Conservation (phyloP, 2,113 vertebrate genomes). For the Chauna torquata region DNA sequence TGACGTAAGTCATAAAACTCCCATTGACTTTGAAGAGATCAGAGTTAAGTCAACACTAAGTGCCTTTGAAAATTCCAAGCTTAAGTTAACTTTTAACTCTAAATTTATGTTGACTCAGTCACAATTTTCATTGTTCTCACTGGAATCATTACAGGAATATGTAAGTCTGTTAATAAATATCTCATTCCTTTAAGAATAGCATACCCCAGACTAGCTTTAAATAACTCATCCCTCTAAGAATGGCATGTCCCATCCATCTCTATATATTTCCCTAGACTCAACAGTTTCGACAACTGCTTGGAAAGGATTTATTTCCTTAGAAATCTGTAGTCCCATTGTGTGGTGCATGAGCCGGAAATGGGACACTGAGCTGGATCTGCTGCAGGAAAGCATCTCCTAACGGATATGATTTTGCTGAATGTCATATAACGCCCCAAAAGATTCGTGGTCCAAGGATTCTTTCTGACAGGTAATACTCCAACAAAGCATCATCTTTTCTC, state of each 20-base stretch:
- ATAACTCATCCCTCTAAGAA: constrained; percentile 61
- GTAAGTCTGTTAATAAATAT: constrained; percentile 62
- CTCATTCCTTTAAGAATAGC: constrained; percentile 42
- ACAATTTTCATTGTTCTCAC: constrained; percentile 51
- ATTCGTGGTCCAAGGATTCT: constrained; percentile 20
- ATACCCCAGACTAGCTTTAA: constrained; percentile 41
- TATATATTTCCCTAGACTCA: constrained; percentile 63
- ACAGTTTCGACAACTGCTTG: constrained; percentile 54
- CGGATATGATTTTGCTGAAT: constrained; percentile 49
- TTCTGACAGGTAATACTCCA: constrained; percentile 57
- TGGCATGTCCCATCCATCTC: constrained; percentile 58
- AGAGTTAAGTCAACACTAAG: neutral
- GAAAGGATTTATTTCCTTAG: constrained; percentile 64
- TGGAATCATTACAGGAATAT: constrained; percentile 48
- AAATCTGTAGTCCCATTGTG: constrained; percentile 62
- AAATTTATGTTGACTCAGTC: constrained; percentile 39
- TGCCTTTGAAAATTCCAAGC: constrained; percentile 7
- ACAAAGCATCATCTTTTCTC: constrained; percentile 16
- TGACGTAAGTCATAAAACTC: neutral
- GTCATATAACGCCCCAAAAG: constrained; percentile 25
- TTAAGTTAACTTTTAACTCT: constrained; percentile 43
- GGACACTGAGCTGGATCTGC: constrained; percentile 16
- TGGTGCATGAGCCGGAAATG: constrained; percentile 40
- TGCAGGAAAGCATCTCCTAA: constrained; percentile 54
- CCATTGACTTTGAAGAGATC: neutral